phyloP scores from a whole-genome alignment of 2,888 invertebrate genomes.

The Hanleya hanleyi region DNA sequence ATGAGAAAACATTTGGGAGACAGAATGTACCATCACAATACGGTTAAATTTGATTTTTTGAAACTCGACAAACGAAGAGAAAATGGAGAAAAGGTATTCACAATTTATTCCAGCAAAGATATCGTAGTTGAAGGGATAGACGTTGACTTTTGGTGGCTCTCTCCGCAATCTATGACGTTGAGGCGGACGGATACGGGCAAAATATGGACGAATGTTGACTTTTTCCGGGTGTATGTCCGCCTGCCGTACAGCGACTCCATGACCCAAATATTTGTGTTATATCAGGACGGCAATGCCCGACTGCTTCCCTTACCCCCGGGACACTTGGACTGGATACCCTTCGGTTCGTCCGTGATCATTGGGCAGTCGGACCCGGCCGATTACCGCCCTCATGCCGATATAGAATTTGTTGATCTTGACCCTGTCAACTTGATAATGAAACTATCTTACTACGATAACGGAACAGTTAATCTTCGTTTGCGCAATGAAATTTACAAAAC shows the following conservation, averaged over 20 bases:
- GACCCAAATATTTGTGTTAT: constrained; percentile 53
- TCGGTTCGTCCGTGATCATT: constrained; percentile 55
- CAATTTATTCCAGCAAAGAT: constrained; percentile 44
- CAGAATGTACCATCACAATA: constrained; percentile 28
- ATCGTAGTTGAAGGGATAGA: constrained; percentile 47
- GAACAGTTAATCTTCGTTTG: constrained; percentile 38
- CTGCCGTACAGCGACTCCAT: constrained; percentile 50
- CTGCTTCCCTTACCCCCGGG: constrained; percentile 51
- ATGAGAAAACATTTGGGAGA: no score
- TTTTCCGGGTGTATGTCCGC: constrained; percentile 48
- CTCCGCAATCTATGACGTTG: constrained; percentile 50
- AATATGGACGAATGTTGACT: constrained; percentile 41
- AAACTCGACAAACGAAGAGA: constrained; percentile 46
- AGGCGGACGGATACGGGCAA: constrained; percentile 33
- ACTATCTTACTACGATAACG: constrained; percentile 47
- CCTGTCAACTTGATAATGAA: constrained; percentile 37
- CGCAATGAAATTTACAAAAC: constrained; percentile 42
- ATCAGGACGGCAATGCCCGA: constrained; percentile 54
- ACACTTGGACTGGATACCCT: constrained; percentile 57
- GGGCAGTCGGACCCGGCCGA: constrained; percentile 50
- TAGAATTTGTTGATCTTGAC: constrained; percentile 42
- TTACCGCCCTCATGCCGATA: constrained; percentile 48
- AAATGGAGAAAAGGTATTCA: constrained; percentile 40
- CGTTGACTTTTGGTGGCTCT: constrained; percentile 55
- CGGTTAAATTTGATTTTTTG: constrained; percentile 37